Evolutionary conservation across 2,797 vertebrate species (phyloP), one percentile per base, ranked within the genome.

Genomic region (Amazona ochrocephala): DNA sequence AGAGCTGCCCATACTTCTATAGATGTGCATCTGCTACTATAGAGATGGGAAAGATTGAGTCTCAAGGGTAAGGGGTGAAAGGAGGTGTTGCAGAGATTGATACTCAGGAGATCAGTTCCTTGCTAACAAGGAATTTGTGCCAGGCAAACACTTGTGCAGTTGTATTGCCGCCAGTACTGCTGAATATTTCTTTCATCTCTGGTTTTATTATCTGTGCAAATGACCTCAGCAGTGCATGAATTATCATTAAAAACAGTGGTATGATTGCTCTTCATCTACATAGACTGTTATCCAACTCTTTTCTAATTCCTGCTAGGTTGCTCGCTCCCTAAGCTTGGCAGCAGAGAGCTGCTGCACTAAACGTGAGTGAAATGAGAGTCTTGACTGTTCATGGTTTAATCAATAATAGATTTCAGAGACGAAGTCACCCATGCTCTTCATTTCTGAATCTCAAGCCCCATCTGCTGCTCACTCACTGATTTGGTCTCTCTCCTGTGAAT

Each of bases 381-480:
- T 90, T 96, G 97, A 96, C 42, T 72, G 81, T 82, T 91, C 94
- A 89, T 94, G 94, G 92, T 93, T 97, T 96, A 96, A 97, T 98
- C 97, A 97, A 96, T 97, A 97, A 96, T 95, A 96, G 97, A 97
- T 97, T 96, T 95, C 95, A 84, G 91, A 93, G 97, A 95, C 95
- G 95, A 94, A 95, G 39, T 48, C 5, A 2, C 78, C 94, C 34
- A 3, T 94, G 93, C 80, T 96, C 96, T 97, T 96, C 92, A 87
- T 96, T 97, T 94, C 78, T 97, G 96, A 89, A 96, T 97, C 97
- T 97, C 96, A 98, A 96, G 97, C 97, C 97, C 97, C 97, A 97
- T 97, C 97, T 98, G 96, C 97, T 97, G 97, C 97, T 97, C 68
- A 4, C 48, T 94, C 91, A 93, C 94, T 96, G 96, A 95, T 96